Percentiles rank a stretch among this genome's conserved stretches.
Conservation (phyloP, 1,140 invertebrate species). For the Bombus cullumanus region DNA sequence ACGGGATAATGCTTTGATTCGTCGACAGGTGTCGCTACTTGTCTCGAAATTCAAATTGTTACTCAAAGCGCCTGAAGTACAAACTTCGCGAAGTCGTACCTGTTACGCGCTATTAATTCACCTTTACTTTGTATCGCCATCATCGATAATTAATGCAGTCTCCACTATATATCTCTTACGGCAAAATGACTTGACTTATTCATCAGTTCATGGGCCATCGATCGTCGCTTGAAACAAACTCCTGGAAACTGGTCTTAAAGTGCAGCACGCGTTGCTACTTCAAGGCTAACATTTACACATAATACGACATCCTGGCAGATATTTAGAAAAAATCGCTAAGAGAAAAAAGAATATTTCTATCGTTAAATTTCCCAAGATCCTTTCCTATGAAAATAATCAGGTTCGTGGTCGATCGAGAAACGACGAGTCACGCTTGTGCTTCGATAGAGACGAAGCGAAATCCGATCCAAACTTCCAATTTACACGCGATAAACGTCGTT, state of each 20-base stretch:
- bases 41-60: not conserved
- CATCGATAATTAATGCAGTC: not conserved
- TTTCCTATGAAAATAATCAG: too few species aligned
- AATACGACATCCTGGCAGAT: not conserved
- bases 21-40: not conserved
- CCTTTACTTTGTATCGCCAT: not conserved
- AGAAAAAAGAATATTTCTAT: too few species aligned
- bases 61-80: not conserved
- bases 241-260: slow-evolving; percentile 4
- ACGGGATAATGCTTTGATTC: not conserved
- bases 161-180: not conserved
- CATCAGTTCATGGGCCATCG: slow-evolving; percentile 5
- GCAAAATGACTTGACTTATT: not conserved
- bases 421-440: too few species aligned
- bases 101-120: not conserved
- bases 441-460: not conserved
- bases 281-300: not conserved
- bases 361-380: not conserved
- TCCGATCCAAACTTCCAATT: not conserved
- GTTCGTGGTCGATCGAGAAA: not conserved
- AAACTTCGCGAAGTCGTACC: not conserved
- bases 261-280: not conserved
- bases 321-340: not conserved
- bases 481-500: not conserved
- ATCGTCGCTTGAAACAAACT: not conserved